A percentile compares a stretch with the other conserved stretches of the same genome.
Conservation (phyloP, 2,888 invertebrate species). For the Diarsia mendica region DNA sequence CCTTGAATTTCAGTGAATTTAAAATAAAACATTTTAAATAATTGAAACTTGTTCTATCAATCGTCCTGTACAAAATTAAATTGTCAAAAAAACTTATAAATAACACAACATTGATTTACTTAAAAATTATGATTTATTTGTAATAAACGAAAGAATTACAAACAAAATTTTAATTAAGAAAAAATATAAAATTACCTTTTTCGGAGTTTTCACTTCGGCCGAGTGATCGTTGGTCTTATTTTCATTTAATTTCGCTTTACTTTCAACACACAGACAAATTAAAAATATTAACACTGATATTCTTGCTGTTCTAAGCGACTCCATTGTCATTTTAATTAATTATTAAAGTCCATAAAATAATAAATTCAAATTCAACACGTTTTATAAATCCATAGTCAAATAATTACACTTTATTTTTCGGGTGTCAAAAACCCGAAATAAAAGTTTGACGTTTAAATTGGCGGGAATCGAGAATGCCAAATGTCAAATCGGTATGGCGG, state of each 20-base stretch:
- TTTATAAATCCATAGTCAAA: constrained; percentile 40
- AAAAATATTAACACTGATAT: constrained; percentile 72
- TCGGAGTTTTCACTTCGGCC: constrained; percentile 70
- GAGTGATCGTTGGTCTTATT: constrained; percentile 71
- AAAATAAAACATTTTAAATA: no score
- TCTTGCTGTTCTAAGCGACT: constrained; percentile 60
- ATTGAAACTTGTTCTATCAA: no score
- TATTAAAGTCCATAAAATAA: constrained; percentile 43
- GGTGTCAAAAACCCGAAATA: constrained; percentile 31
- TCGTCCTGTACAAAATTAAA: no score
- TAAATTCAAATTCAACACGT: constrained; percentile 22
- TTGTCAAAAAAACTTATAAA: no score
- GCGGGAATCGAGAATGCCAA: constrained; percentile 73
- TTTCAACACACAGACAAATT: constrained; percentile 71
- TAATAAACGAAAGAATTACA: no score
- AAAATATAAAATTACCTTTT: constrained; percentile 67
- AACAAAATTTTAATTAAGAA: no score
- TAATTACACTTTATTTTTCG: constrained; percentile 36
- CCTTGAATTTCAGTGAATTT: no score
- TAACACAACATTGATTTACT: no score
- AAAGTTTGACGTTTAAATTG: constrained; percentile 64
- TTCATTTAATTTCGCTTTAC: constrained; percentile 72
- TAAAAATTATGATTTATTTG: no score
- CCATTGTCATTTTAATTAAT: constrained; percentile 67
- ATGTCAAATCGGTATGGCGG: constrained; percentile 69